Evolutionary conservation across 2,797 vertebrate genomes (phyloP), one percentile per base, ranked within the genome.

Genomic region (Acestrorhynchus altus): DNA sequence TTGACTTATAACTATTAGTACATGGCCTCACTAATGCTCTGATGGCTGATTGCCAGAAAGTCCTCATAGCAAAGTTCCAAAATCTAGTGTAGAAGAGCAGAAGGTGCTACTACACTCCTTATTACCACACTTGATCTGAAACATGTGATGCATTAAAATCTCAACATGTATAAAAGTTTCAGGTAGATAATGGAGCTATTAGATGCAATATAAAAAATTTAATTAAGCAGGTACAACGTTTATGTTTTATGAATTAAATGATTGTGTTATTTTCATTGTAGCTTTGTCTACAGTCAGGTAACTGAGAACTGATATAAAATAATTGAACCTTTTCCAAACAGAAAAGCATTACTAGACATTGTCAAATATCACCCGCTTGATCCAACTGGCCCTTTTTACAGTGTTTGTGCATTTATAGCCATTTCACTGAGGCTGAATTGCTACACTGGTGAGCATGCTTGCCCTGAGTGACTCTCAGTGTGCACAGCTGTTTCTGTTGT

Each of bases 401-500:
- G 20, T 69, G 66, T 69, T 69, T 69, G 47, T 46, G 28, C 66
- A 69, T 74, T 74, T 68, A 1, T 11, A 69, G 28, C 28, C 56
- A 70, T 72, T 79, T 81, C 69, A 77, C 26, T 59, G 39, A 12
- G 61, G n/a, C 22, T 73, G 66, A 83, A 74, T 81, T 69, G 80
- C 49, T 68, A 74, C 47, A 69, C 78, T 61, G 61, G 75, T 82
- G 81, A 83, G 78, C 77, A 82, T 40, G 15, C 68, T 72, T 81
- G 72, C 74, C 81, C 82, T 64, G 68, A 51, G 63, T 79, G 72
- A 57, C 59, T 70, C 83, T 83, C 83, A 31, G 73, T 79, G 81
- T 60, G 72, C 73, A 82, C 86, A 90, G 84, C 84, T 88, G 86
- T 87, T 87, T 84, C 68, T 82, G 77, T 56, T 40, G 56, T 74